Base-by-base conservation (phyloP, 37 sponge, comb jelly and placozoan species). In the Eunapius fragilis region DNA sequence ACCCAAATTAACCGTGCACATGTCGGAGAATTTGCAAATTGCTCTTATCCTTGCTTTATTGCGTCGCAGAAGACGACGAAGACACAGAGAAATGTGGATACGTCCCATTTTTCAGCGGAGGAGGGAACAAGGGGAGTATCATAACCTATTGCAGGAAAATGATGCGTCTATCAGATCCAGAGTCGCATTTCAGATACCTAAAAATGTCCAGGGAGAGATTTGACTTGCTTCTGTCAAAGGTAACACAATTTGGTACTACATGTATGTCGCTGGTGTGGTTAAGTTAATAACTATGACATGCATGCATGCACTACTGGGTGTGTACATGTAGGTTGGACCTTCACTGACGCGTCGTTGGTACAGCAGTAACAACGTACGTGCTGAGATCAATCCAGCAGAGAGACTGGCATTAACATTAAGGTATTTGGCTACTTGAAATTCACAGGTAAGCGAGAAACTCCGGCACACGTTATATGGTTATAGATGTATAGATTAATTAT, bases 371-470 rank as follows among this genome's bases (percentile, higher is more conserved):
- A 58, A n/a, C n/a, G n/a, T 58, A 2, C 58, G 58, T 58, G 58
- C 58, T 19, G 58, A 58, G 58, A 58, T 58, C 58, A 58, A 1
- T 58, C 58, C 77, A 35, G 89, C 83, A 23, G 89, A 84, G 38
- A 83, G 85, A 28, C 77, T 89, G 10, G 89, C 85, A 69, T 25
- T 89, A 47, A 89, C 89, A 38, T 45, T 89, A 37, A 69, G 71
- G 31, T 86, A 68, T 70, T 25, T 80, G 25, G 84, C 84, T 69
- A 89, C 89, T 79, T 84, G 79, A 35, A 70, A 83, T 74, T 82
- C 74, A 47, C 83, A 81, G 81, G 82, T 68, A 33, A 33, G 34
- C 31, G 25, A 25, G 17, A 49, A 49, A 78, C 30, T 25, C n/a
- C n/a, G n/a, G n/a, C n/a, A n/a, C n/a, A n/a, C n/a, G n/a, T n/a